A percentile compares a stretch with the other conserved stretches of the same genome.
phyloP scores from a whole-genome alignment of 1,140 invertebrate genomes.

The Drosophila bocki region DNA sequence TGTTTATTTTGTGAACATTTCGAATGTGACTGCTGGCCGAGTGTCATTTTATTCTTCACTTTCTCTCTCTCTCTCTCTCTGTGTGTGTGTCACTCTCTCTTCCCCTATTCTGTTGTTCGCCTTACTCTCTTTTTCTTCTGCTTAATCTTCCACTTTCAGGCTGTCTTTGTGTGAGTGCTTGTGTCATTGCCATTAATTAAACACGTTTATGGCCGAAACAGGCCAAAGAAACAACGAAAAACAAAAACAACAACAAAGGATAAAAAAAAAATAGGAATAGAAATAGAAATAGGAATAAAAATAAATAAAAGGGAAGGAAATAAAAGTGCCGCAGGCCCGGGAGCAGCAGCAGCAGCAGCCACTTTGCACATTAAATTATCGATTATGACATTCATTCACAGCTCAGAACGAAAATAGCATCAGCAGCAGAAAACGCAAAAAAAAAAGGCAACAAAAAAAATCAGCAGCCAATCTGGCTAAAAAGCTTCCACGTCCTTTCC shows the following conservation, averaged over 20 bases:
- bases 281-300: neutral
- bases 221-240: conserved; percentile 25
- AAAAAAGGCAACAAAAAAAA: conserved; percentile 20
- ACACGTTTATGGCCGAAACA: conserved; percentile 67
- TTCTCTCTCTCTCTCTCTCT: conserved; percentile 10
- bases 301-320: conserved; percentile 4
- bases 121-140: conserved; percentile 11
- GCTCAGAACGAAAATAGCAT: conserved; percentile 71
- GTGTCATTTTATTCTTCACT: conserved; percentile 56
- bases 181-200: conserved; percentile 79
- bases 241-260: conserved; percentile 8
- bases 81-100: neutral
- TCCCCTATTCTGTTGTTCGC: neutral
- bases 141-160: conserved; percentile 43
- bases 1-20: conserved; percentile 67
- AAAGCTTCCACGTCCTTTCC: conserved; percentile 13
- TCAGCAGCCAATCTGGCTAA: conserved; percentile 47
- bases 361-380: conserved; percentile 83
- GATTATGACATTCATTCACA: conserved; percentile 83
- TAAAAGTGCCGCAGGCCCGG: conserved; percentile 20
- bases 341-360: conserved; percentile 27
- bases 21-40: conserved; percentile 59
- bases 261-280: neutral
- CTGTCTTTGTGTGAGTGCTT: conserved; percentile 37
- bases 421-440: conserved; percentile 36